phyloP scores from a whole-genome alignment of 2,113 vertebrate genomes.

The Cepphus grylle region DNA sequence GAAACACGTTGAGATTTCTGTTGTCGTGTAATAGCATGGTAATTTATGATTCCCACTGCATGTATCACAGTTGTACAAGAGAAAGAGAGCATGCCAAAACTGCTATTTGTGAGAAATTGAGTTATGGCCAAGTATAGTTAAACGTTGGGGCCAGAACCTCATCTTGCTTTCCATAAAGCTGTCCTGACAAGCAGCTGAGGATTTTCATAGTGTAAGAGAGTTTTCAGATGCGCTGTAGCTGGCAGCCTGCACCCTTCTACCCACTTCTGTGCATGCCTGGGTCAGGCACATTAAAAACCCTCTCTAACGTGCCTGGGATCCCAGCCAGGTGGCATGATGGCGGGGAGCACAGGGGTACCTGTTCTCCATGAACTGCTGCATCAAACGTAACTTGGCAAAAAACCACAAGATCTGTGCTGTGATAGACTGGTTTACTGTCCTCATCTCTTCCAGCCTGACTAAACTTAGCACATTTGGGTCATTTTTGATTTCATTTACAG shows the following conservation, averaged over 20 bases:
- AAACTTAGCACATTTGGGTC: neutral
- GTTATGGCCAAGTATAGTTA: slow-evolving; percentile 18
- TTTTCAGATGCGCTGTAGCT: slow-evolving; percentile 6
- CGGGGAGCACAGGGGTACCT: neutral
- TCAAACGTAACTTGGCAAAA: neutral
- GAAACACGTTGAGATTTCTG: neutral
- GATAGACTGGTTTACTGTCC: neutral
- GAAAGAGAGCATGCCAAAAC: slow-evolving; percentile 19
- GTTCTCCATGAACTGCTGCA: neutral
- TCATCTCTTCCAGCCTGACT: neutral
- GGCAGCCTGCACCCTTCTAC: neutral
- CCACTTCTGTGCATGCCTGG: neutral
- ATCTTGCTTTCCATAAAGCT: slow-evolving; percentile 40
- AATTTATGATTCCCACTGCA: slow-evolving; percentile 54
- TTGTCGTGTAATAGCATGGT: neutral
- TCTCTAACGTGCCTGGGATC: neutral
- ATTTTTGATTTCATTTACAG: neutral
- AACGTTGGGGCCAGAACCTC: neutral
- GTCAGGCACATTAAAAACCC: neutral
- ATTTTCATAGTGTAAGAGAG: neutral
- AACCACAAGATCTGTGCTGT: fast-evolving
- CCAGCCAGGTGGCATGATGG: neutral
- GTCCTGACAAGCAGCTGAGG: slow-evolving; percentile 33
- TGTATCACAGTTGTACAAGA: slow-evolving; percentile 20
- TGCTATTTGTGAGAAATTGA: slow-evolving; percentile 57